Conservation (phyloP, 2,113 vertebrate genomes). For the Campylorhamphus procurvoides region DNA sequence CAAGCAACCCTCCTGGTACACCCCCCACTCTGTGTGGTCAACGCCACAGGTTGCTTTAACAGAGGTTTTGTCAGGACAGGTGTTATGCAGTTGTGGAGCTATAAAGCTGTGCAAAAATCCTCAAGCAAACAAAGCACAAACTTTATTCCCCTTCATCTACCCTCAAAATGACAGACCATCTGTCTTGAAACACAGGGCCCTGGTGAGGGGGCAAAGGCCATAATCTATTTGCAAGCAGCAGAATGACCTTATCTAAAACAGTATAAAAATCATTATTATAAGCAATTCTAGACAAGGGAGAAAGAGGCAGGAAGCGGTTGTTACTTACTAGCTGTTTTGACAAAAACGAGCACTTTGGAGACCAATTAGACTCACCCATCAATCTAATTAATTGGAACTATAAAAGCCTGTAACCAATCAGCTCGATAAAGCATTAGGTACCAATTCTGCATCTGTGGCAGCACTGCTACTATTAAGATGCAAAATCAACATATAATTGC, state of each 20-base stretch:
- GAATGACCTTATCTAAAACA: not conserved
- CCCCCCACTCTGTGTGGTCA: not conserved
- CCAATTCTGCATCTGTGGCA: not conserved
- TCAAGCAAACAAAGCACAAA: not conserved
- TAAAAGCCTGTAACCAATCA: not conserved
- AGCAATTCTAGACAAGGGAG: not conserved
- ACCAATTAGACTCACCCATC: constrained; percentile 4
- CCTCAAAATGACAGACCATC: not conserved
- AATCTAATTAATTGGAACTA: not conserved
- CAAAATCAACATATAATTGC: not conserved
- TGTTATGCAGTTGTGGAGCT: fast-evolving
- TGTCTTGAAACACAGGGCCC: not conserved
- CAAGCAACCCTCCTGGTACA: not conserved
- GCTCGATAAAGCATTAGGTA: not conserved
- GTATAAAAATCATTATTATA: not conserved
- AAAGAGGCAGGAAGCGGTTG: not conserved
- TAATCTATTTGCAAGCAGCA: not conserved
- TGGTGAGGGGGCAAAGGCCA: not conserved
- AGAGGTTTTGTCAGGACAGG: not conserved
- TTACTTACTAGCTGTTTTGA: not conserved
- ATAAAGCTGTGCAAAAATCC: not conserved
- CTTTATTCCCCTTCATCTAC: not conserved
- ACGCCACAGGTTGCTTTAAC: not conserved
- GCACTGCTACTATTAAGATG: not conserved
- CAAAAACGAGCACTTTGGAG: not conserved